Base-by-base conservation (phyloP, 2,888 invertebrate species). In the Drosophila nigricruria region DNA sequence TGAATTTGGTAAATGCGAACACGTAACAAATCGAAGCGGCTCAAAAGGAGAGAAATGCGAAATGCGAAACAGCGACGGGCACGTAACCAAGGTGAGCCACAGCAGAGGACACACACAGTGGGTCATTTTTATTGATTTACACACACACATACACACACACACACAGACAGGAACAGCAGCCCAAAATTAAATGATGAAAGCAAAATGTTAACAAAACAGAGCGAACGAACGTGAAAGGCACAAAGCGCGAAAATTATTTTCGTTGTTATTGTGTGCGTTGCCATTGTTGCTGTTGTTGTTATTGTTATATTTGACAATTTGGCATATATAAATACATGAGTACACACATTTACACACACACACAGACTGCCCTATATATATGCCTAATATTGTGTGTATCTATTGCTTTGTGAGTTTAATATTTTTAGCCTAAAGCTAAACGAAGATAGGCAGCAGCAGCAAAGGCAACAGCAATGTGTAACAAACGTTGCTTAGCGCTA, bases 401-500 rank as follows among this genome's bases (percentile, higher is more conserved):
- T 71, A 84, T 78, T 69, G 69, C 81, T 72, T 67, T 77, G 70
- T 73, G 73, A 77, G 74, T 80, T 86, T 88, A 78, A 87, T 87
- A 87, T 90, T 90, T 87, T 90, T 90, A 90, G 90, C 86, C 77
- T 52, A 73, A 88, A 79, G 88, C 73, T 70, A 86, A 85, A 73
- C 72, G 77, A 65, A 75, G 70, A 66, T 72, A 70, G 82, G 63
- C 79, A 60, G 57, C 80, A 75, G 64, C 30, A 30, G 8, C 42
- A 64, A 16, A 52, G 43, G 47, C 42, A 54, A 40, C 52, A 63
- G 30, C n/a, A 68, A 52, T 27, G 42, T 30, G 30, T 45, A 25
- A 56, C 56, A 62, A 62, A 75, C 60, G 72, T 72, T 75, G 71
- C 85, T 72, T 56, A 72, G 84, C 73, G 80, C 79, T 81, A 82